These are phyloP conservation scores for Galendromus occidentalis DNA, from an alignment of 1,140 invertebrate species.

Conservation along the genomic window DNA sequence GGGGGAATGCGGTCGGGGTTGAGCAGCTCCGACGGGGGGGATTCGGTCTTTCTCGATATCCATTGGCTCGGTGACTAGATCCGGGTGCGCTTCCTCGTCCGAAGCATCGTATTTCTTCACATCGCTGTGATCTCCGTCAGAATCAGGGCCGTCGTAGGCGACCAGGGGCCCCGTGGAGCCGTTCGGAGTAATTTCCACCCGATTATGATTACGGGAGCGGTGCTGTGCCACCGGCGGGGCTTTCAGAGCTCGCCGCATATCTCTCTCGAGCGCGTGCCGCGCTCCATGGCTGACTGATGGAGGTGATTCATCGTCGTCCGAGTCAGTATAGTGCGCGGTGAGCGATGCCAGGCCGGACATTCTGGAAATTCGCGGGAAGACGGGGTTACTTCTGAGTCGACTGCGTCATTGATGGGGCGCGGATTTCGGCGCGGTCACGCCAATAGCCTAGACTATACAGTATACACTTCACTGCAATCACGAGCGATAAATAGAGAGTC, in stretches of 20 bases:
- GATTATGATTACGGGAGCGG: not conserved
- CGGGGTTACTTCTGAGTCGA: too few species aligned
- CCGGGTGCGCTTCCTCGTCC: not conserved
- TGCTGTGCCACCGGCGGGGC: not conserved
- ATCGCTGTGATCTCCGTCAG: not conserved
- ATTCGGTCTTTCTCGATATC: not conserved
- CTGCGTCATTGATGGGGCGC: too few species aligned
- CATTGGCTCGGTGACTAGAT: not conserved
- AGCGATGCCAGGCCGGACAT: not conserved
- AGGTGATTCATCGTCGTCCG: not conserved
- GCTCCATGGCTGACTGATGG: not conserved
- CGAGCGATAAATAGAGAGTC: too few species aligned
- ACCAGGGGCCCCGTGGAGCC: not conserved
- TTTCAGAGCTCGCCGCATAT: not conserved
- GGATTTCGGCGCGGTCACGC: too few species aligned
- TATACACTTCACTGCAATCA: too few species aligned
- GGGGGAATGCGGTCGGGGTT: not conserved
- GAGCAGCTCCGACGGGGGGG: too few species aligned
- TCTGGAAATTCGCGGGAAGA: not conserved
- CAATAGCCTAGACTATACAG: too few species aligned
- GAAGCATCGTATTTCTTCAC: not conserved
- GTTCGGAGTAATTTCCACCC: conserved; percentile 1
- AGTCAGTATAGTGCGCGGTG: not conserved
- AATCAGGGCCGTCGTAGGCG: not conserved
- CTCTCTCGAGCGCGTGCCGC: not conserved